Percentiles rank a stretch among this genome's conserved stretches.
phyloP scores from a whole-genome alignment of 2,797 vertebrate species.

The Micromesistius poutassou region DNA sequence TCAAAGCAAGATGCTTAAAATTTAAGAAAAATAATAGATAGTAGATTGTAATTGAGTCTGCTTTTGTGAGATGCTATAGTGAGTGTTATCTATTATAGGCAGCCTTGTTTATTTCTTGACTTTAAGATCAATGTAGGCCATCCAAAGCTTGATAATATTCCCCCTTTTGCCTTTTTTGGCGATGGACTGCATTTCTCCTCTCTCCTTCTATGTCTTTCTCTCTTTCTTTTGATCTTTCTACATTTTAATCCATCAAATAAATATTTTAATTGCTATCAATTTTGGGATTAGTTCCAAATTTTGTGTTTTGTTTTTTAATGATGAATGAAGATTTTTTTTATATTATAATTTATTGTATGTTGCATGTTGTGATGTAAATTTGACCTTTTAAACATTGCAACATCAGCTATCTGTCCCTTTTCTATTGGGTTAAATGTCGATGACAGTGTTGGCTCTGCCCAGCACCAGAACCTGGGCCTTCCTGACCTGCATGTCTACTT shows the following conservation, averaged over 20 bases:
- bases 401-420: not conserved
- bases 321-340: too few relatives aligned
- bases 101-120: constrained; percentile 1
- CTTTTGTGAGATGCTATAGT: not conserved
- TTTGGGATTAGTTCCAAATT: too few relatives aligned
- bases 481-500: not conserved
- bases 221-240: not conserved
- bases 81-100: not conserved
- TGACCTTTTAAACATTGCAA: not conserved
- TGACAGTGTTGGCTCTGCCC: too few relatives aligned
- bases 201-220: not conserved
- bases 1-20: not conserved
- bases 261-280: too few relatives aligned
- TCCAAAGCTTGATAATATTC: not conserved
- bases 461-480: not conserved
- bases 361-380: not conserved
- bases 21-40: not conserved
- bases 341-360: not conserved
- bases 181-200: not conserved
- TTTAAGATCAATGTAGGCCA: not conserved
- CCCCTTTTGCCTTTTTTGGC: not conserved
- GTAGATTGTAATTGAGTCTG: not conserved
- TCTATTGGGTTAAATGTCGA: too few relatives aligned
- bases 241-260: not conserved
- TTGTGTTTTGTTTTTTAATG: too few relatives aligned